A percentile compares a stretch with the other conserved stretches of the same genome.
Evolutionary conservation across 2,797 vertebrate species (phyloP).

Genomic region (Spinus olivaceus): DNA sequence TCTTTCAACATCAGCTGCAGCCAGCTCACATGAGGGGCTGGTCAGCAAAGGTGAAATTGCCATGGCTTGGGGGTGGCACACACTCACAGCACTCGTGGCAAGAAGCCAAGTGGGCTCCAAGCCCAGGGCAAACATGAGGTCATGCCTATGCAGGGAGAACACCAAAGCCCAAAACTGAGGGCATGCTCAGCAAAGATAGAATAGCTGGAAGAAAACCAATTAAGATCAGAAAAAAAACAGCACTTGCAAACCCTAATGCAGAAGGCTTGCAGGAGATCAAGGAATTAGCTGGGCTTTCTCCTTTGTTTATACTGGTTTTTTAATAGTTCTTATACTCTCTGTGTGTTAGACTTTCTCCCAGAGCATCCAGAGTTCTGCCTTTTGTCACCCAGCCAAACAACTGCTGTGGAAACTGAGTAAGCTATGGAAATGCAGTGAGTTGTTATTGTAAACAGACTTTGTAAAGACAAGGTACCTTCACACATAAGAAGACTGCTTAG

Average conservation of each 20-base stretch:
- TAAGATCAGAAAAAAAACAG: background rate
- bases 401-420: background rate
- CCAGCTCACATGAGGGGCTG: background rate
- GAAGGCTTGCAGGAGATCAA: background rate
- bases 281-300: background rate
- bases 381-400: background rate
- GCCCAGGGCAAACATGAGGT: background rate
- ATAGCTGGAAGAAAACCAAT: background rate
- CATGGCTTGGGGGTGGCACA: background rate
- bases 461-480: background rate
- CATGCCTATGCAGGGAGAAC: rapidly evolving
- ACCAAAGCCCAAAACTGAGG: background rate
- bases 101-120: background rate
- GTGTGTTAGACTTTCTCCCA: background rate
- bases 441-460: background rate
- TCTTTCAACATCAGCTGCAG: background rate
- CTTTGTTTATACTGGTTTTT: background rate
- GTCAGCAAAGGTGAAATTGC: background rate
- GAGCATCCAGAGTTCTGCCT: background rate
- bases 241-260: background rate
- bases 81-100: rapidly evolving
- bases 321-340: background rate
- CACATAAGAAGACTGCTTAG: background rate
- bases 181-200: background rate
- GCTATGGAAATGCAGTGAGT: background rate